Conservation (phyloP, 2,888 invertebrate genomes). For the Dasysyrphus albostriatus region DNA sequence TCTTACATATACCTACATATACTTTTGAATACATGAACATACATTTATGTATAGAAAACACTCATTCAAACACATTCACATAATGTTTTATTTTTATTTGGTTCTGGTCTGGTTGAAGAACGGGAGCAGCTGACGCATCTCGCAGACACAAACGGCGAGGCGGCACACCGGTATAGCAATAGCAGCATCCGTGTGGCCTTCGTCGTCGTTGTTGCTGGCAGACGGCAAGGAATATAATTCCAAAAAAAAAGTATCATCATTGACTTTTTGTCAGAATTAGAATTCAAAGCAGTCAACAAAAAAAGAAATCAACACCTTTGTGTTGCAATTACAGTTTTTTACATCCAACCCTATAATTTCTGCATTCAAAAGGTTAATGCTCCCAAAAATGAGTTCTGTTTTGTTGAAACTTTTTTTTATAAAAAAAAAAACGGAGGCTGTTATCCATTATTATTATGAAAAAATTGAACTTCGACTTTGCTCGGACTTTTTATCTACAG, state of each 20-base stretch:
- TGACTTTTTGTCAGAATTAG: conserved; percentile 28
- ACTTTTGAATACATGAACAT: no score
- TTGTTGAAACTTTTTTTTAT: background rate
- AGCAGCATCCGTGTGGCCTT: conserved; percentile 25
- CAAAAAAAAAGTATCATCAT: background rate
- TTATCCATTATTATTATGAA: background rate
- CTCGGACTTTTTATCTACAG: background rate
- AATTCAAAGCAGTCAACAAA: conserved; percentile 11
- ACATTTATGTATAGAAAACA: background rate
- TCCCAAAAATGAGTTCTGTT: conserved; percentile 23
- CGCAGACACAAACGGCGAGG: conserved; percentile 37
- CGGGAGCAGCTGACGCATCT: conserved; percentile 67
- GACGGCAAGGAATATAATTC: background rate
- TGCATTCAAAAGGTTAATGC: conserved; percentile 44
- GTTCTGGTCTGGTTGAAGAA: conserved; percentile 44
- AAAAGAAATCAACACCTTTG: conserved; percentile 21
- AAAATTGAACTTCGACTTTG: background rate
- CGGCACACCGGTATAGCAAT: conserved; percentile 7
- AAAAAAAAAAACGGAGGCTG: background rate
- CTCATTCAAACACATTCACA: conserved; percentile 23
- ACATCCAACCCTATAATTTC: conserved; percentile 31
- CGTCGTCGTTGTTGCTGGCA: background rate
- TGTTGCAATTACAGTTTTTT: conserved; percentile 34
- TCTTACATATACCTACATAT: conserved; percentile 1
- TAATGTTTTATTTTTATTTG: conserved; percentile 47